phyloP scores from a whole-genome alignment of 2,888 invertebrate species.

The Erebia ligea region DNA sequence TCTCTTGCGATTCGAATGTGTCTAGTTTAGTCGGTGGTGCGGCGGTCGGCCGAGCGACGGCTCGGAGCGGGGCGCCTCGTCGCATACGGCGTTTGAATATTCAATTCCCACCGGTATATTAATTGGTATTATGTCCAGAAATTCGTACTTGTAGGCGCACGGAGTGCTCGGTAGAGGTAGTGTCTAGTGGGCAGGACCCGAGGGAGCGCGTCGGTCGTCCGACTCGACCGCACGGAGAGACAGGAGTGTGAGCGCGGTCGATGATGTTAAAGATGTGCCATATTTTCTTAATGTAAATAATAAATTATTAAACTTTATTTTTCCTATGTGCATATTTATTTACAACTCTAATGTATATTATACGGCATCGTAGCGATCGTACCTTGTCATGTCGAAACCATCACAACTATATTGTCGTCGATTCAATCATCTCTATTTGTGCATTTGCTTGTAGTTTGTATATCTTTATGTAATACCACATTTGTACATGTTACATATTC shows the following conservation, averaged over 20 bases:
- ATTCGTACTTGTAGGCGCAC: conserved; percentile 49
- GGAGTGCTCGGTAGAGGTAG: conserved; percentile 29
- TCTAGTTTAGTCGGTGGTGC: conserved; percentile 62
- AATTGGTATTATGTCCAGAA: conserved; percentile 76
- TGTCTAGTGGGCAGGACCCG: conserved; percentile 28
- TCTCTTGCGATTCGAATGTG: conserved; percentile 76
- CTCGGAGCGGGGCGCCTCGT: conserved; percentile 48
- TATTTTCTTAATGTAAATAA: conserved; percentile 82
- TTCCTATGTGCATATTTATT: conserved; percentile 77
- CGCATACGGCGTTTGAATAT: conserved; percentile 59
- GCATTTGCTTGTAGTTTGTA: conserved; percentile 78
- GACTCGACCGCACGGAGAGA: conserved; percentile 38
- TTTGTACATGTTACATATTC: conserved; percentile 34
- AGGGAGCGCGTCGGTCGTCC: conserved; percentile 40
- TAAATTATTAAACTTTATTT: conserved; percentile 74
- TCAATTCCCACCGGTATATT: conserved; percentile 82
- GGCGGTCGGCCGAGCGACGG: conserved; percentile 62
- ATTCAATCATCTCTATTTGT: conserved; percentile 72
- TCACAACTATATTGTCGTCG: conserved; percentile 63
- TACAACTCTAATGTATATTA: conserved; percentile 63
- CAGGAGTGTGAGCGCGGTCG: conserved; percentile 61
- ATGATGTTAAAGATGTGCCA: conserved; percentile 76
- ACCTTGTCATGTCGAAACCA: conserved; percentile 53
- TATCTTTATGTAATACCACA: conserved; percentile 43
- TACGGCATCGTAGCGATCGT: conserved; percentile 46